phyloP scores from a whole-genome alignment of 2,113 vertebrate species.

The Tragelaphus imberbis region DNA sequence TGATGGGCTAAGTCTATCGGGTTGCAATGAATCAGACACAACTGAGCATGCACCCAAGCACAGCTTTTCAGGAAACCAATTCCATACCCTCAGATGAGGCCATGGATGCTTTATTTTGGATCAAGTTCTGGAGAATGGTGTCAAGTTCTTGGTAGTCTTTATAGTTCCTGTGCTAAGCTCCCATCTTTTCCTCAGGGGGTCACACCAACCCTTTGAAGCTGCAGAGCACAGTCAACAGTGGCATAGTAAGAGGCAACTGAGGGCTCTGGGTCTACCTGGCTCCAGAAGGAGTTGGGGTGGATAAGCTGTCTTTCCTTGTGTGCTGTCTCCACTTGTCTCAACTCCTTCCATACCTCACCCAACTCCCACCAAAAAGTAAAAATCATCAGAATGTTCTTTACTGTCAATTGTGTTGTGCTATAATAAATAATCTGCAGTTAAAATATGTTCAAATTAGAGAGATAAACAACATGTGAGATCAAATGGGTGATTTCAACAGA shows the following conservation, averaged over 20 bases:
- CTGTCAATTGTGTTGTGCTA: constrained; percentile 73
- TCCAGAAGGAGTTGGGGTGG: constrained; percentile 42
- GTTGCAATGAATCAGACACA: not conserved
- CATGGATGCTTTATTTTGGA: not conserved
- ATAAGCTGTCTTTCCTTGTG: constrained; percentile 20
- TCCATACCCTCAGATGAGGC: not conserved
- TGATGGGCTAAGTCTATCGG: not conserved
- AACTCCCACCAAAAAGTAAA: constrained; percentile 44
- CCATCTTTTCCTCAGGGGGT: not conserved
- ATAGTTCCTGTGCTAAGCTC: not conserved
- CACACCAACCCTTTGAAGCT: not conserved
- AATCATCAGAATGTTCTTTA: constrained; percentile 63
- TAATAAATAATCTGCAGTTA: constrained; percentile 72
- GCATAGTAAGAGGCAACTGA: not conserved
- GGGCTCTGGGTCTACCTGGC: constrained; percentile 40
- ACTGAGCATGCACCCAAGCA: not conserved
- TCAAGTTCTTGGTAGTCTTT: not conserved
- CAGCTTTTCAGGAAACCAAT: not conserved
- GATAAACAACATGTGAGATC: not conserved
- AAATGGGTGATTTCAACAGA: not conserved
- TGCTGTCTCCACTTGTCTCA: constrained; percentile 33
- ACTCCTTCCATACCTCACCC: constrained; percentile 16
- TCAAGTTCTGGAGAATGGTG: not conserved
- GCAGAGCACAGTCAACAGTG: not conserved
- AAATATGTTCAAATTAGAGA: not conserved